Evolutionary conservation across 2,888 invertebrate species (phyloP), one percentile per base, ranked within the genome.

Genomic region (Halictus ligatus): DNA sequence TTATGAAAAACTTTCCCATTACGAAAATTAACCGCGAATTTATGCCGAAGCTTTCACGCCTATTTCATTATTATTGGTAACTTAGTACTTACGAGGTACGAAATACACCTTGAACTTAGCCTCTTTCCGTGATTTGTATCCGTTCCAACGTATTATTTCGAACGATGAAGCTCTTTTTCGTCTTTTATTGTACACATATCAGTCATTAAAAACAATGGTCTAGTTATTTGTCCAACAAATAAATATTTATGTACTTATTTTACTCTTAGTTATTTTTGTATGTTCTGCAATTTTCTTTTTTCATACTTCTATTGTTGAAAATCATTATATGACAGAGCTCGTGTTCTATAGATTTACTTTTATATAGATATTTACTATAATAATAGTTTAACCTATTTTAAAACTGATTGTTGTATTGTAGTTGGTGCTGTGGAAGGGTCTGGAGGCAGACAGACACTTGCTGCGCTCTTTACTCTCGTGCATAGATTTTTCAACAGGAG

Each of bases 401-500:
- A 86, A 75, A 80, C 80, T 76, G 80, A 87, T 89, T 87, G 91
- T 93, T 87, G 91, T 93, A 92, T 94, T 95, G 40, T 96, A 99
- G 99, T 97, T 99, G 96, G 97, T 98, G 95, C 97, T 97, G 96
- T 97, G 97, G 95, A 98, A 98, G 97, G 99, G 99, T 96, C 97
- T 98, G 96, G 99, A 99, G 97, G 99, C 99, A 96, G 99, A 99
- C 96, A 97, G 98, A 96, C 98, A 99, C 97, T 97, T 98, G 96
- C 97, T 99, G 96, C 98, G 98, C 96, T 98, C 98, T 96, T 97
- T 99, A 95, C 98, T 99, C 96, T 98, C 98, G 94, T 97, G 97
- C 94, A 97, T 98, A 95, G 97, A 98, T 95, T 98, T 98, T 96
- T 97, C 96, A 95, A 94, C 96, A 93, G 95, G 96, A 96, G 96